Percentiles rank a stretch among this genome's conserved stretches.
Conservation (phyloP, 2,797 vertebrate species). For the Eurystomus glaucurus region DNA sequence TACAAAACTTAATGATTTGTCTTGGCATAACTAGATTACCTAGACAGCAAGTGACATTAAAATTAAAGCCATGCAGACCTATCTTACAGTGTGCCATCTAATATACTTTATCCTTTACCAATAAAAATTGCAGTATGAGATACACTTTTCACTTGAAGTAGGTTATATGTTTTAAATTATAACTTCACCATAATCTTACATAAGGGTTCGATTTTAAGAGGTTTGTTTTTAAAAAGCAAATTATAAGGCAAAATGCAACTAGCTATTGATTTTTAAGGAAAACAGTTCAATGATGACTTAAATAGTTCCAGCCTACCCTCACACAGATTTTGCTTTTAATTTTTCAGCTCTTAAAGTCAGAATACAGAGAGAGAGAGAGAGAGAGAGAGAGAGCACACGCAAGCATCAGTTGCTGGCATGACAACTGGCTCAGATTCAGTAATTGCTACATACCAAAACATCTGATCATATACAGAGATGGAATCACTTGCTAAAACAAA, state of each 20-base stretch:
- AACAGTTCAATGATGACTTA: background rate
- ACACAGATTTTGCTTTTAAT: background rate
- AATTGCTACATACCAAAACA: background rate
- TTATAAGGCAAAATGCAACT: background rate
- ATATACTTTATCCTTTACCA: background rate
- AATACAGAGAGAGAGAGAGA: background rate
- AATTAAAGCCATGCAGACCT: background rate
- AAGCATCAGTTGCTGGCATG: background rate
- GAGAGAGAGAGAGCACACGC: too few relatives aligned
- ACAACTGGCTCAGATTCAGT: slow-evolving; percentile 9
- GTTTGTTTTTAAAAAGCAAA: background rate
- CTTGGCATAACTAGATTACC: background rate
- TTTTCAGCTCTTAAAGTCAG: background rate
- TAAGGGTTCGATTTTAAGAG: background rate
- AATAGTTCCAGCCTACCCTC: background rate
- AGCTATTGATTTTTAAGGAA: background rate
- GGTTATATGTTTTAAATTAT: background rate
- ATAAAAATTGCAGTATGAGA: background rate
- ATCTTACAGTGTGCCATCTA: background rate
- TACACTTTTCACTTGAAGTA: background rate
- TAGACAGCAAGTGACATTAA: background rate
- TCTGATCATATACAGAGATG: background rate
- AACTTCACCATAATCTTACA: background rate
- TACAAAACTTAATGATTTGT: background rate
- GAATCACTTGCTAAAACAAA: background rate